Evolutionary conservation across 1,140 invertebrate genomes (phyloP).

Genomic region (Telenomus remus): DNA sequence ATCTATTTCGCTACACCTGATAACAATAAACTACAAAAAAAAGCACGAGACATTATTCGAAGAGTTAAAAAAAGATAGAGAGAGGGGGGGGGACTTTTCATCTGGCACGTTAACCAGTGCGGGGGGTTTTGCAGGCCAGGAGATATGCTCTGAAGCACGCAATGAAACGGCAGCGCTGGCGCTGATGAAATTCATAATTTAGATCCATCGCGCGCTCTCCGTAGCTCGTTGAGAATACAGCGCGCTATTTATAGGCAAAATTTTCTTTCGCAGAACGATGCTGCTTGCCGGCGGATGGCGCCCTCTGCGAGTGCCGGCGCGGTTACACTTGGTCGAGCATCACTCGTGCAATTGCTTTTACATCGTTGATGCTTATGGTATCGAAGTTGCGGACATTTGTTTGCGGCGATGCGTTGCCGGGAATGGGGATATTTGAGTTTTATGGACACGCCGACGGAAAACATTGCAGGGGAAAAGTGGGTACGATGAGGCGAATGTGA

Average conservation of each 20-base stretch:
- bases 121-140: constrained; percentile 34
- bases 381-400: constrained; percentile 53
- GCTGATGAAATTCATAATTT: constrained; percentile 78
- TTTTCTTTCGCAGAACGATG: constrained; percentile 70
- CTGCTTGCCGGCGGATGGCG: constrained; percentile 32
- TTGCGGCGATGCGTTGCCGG: constrained; percentile 50
- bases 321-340: constrained; percentile 39
- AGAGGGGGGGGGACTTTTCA: constrained; percentile 75
- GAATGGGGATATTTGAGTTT: constrained; percentile 55
- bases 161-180: constrained; percentile 75
- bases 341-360: constrained; percentile 57
- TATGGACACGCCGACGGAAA: constrained; percentile 50
- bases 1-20: constrained; percentile 64
- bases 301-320: constrained; percentile 24
- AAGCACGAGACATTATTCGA: constrained; percentile 74
- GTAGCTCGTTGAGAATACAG: constrained; percentile 76
- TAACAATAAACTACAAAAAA: constrained; percentile 76
- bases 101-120: constrained; percentile 54
- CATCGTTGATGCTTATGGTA: constrained; percentile 50
- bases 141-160: constrained; percentile 69
- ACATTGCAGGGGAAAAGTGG: constrained; percentile 37
- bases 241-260: constrained; percentile 75
- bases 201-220: constrained; percentile 76
- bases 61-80: constrained; percentile 76
- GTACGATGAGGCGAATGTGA: constrained; percentile 37